Evolutionary conservation across 2,113 vertebrate genomes (phyloP).

Genomic region (Vulpes vulpes): DNA sequence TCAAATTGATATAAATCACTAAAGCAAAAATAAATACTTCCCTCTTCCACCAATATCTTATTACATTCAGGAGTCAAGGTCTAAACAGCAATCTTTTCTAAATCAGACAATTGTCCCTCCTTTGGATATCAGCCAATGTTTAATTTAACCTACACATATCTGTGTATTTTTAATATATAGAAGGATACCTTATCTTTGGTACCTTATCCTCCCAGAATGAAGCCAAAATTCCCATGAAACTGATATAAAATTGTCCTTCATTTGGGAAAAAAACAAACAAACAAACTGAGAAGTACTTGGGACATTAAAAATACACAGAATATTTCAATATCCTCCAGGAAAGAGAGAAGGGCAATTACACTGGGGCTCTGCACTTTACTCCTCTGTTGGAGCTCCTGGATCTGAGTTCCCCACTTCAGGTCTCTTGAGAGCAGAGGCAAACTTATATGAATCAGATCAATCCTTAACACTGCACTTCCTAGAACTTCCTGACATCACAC

Average conservation of each 20-base stretch:
- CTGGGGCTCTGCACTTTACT: not conserved
- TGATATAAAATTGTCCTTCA: not conserved
- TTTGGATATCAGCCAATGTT: not conserved
- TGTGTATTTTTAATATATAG: not conserved
- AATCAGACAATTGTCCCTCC: not conserved
- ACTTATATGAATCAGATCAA: not conserved
- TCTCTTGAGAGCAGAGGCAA: slow-evolving; percentile 33
- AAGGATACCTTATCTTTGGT: not conserved
- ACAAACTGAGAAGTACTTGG: not conserved
- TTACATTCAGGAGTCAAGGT: not conserved
- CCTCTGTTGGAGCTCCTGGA: not conserved
- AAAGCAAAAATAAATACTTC: not conserved
- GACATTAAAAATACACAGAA: slow-evolving; percentile 8
- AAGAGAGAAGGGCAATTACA: slow-evolving; percentile 12
- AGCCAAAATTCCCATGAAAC: not conserved
- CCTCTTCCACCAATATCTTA: not conserved
- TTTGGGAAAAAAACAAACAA: not conserved
- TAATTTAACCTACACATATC: not conserved
- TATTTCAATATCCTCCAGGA: not conserved
- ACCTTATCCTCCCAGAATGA: not conserved
- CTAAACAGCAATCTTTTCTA: not conserved
- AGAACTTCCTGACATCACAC: not conserved
- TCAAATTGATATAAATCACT: not conserved
- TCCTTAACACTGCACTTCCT: not conserved
- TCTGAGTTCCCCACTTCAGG: not conserved